Conservation (phyloP, 2,113 vertebrate species). For the Onychorhynchus coronatus region DNA sequence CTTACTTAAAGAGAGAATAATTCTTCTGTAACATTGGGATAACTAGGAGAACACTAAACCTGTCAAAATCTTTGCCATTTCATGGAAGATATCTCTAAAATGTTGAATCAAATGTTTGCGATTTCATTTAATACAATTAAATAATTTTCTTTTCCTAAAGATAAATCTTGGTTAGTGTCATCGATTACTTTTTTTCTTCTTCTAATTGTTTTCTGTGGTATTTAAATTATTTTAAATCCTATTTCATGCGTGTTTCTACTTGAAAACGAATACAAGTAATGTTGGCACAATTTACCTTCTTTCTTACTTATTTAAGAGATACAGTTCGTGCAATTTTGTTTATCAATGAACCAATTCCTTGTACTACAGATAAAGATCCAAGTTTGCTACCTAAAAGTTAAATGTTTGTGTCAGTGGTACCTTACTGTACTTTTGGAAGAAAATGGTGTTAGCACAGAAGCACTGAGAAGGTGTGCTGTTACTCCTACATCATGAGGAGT, state of each 20-base stretch:
- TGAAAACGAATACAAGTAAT: background rate
- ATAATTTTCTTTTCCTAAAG: background rate
- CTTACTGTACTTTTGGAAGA: background rate
- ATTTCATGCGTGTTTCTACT: background rate
- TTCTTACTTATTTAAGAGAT: background rate
- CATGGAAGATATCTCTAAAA: background rate
- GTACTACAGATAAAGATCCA: background rate
- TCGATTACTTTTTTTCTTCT: rapidly evolving
- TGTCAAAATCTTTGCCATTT: background rate
- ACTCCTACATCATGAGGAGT: background rate
- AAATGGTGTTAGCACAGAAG: background rate
- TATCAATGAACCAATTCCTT: background rate
- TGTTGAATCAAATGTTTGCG: background rate
- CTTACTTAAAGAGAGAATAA: background rate
- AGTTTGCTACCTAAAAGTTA: background rate
- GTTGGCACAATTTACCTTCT: background rate
- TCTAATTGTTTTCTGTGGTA: background rate
- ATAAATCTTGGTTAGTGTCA: background rate
- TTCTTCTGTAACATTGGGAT: background rate
- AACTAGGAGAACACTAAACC: background rate
- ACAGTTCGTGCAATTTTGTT: background rate
- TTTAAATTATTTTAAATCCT: background rate
- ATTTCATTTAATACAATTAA: background rate
- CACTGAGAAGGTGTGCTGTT: background rate
- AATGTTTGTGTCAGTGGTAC: background rate